Conservation (phyloP, 2,888 invertebrate species). For the Lymantria dispar region DNA sequence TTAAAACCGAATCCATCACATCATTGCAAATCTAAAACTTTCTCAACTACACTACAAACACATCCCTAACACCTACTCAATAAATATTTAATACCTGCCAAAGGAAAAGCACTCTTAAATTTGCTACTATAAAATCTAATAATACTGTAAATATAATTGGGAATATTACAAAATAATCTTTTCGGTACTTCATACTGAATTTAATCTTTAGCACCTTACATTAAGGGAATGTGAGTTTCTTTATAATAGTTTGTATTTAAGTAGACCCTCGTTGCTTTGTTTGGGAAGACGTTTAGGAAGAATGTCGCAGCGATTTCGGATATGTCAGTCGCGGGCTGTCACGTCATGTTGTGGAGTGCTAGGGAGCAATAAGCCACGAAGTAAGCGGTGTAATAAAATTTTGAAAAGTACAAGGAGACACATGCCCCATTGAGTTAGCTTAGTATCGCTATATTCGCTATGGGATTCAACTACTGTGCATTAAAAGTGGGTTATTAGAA, state of each 20-base stretch:
- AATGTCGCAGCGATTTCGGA: slow-evolving; percentile 77
- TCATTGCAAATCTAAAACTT: slow-evolving; percentile 56
- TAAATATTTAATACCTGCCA: slow-evolving; percentile 12
- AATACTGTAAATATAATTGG: slow-evolving; percentile 12
- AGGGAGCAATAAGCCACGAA: slow-evolving; percentile 45
- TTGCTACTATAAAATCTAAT: slow-evolving; percentile 18
- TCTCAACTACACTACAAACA: slow-evolving; percentile 36
- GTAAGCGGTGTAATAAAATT: slow-evolving; percentile 14
- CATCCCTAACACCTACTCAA: slow-evolving; percentile 20
- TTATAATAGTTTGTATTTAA: slow-evolving; percentile 19
- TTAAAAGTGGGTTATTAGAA: too few species aligned
- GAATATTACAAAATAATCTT: slow-evolving; percentile 10
- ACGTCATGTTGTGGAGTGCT: slow-evolving; percentile 52
- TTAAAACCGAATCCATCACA: slow-evolving; percentile 66
- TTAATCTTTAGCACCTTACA: background rate
- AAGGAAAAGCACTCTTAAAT: slow-evolving; percentile 34
- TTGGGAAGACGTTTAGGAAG: slow-evolving; percentile 65
- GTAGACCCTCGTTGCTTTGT: slow-evolving; percentile 60
- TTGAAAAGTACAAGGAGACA: background rate
- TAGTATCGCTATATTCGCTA: too few species aligned
- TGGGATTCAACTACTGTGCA: too few species aligned
- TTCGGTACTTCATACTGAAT: slow-evolving; percentile 1
- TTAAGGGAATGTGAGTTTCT: background rate
- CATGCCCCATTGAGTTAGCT: too few species aligned
- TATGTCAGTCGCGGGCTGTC: slow-evolving; percentile 71